phyloP scores from a whole-genome alignment of 2,113 vertebrate species.

The Falco punctatus region DNA sequence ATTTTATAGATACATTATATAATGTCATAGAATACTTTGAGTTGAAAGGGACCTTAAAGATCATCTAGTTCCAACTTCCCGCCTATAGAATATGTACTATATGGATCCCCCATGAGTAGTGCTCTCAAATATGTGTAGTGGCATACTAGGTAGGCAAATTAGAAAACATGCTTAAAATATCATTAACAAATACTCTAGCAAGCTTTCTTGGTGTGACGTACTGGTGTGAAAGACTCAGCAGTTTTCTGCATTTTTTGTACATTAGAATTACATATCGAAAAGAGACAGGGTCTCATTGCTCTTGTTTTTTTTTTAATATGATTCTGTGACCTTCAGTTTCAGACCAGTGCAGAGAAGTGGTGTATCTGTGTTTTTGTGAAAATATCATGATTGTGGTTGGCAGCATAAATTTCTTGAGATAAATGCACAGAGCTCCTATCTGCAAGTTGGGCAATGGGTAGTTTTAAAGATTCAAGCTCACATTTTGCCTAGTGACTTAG shows the following conservation, averaged over 20 bases:
- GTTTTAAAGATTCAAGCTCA: neutral
- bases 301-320: neutral
- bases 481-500: neutral
- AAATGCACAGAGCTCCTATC: neutral
- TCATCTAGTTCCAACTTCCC: neutral
- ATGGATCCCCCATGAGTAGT: too few relatives aligned
- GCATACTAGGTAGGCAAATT: neutral
- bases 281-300: neutral
- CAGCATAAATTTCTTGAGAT: neutral
- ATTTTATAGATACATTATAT: neutral
- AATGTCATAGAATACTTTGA: neutral
- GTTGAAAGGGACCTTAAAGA: neutral
- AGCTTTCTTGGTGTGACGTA: neutral
- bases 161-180: neutral
- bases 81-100: neutral
- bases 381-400: neutral
- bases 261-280: neutral
- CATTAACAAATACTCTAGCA: neutral
- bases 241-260: neutral
- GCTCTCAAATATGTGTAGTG: neutral
- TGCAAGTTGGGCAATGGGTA: too few relatives aligned
- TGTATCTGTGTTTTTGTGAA: neutral
- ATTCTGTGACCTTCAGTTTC: neutral
- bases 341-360: rapidly evolving
- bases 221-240: neutral